Conservation (phyloP, 2,888 invertebrate genomes). For the Noctua pronuba region DNA sequence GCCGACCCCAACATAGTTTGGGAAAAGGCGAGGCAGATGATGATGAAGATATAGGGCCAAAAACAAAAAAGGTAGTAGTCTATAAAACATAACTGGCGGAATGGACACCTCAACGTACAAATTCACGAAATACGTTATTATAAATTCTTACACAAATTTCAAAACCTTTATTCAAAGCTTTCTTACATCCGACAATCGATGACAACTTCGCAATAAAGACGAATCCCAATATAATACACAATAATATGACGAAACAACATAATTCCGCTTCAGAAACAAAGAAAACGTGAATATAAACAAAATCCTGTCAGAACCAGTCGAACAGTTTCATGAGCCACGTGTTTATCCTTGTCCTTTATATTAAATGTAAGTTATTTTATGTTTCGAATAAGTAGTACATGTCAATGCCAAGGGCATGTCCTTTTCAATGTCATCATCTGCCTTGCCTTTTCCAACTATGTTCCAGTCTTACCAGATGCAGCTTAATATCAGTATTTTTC, state of each 20-base stretch:
- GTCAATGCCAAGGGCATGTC: neutral
- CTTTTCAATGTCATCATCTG: neutral
- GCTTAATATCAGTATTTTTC: neutral
- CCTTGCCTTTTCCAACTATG: too few species aligned
- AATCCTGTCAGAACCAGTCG: conserved; percentile 36
- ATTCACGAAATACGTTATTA: neutral
- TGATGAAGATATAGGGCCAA: neutral
- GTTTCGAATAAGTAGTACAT: neutral
- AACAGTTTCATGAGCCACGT: conserved; percentile 12
- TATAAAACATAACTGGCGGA: neutral
- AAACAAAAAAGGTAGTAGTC: neutral
- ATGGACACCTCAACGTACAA: neutral
- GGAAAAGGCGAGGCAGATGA: too few species aligned
- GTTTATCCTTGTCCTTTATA: conserved; percentile 10
- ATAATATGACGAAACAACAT: conserved; percentile 4
- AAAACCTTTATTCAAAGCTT: neutral
- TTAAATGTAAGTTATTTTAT: neutral
- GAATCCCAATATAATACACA: neutral
- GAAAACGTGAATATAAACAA: conserved; percentile 15
- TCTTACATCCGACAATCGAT: neutral
- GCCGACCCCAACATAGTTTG: neutral
- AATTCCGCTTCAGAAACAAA: neutral
- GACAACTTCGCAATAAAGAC: neutral
- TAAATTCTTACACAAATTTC: neutral
- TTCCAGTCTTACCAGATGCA: neutral